A percentile compares a stretch with the other conserved stretches of the same genome.
Evolutionary conservation across 2,888 invertebrate species (phyloP).

Genomic region (Xestobium rufovillosum): DNA sequence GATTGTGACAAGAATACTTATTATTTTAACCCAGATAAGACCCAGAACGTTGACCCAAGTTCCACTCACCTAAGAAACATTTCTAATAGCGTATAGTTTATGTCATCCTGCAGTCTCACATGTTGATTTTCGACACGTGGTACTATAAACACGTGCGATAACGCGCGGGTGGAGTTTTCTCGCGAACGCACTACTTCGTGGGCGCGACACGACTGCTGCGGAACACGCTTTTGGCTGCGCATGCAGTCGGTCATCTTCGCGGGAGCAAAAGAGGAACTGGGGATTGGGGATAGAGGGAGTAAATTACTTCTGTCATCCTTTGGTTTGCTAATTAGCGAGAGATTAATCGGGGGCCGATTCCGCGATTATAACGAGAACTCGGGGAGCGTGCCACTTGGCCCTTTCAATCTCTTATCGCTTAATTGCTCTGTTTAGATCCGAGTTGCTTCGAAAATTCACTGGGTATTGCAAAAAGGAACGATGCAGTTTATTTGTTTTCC

Average conservation of each 20-base stretch:
- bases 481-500: no score
- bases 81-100: neutral
- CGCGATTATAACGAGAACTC: no score
- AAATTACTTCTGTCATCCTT: neutral
- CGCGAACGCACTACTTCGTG: constrained; percentile 1
- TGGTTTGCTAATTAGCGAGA: no score
- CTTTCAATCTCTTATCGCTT: no score
- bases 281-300: constrained; percentile 2
- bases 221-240: constrained; percentile 30
- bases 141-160: neutral
- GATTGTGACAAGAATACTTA: no score
- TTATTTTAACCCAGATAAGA: no score
- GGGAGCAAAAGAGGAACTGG: constrained; percentile 28
- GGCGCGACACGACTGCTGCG: neutral
- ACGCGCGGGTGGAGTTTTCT: neutral
- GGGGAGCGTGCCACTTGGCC: no score
- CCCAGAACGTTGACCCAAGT: no score
- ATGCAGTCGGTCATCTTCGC: constrained; percentile 36
- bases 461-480: no score
- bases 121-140: constrained; percentile 3
- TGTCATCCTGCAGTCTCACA: constrained; percentile 1
- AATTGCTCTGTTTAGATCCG: no score
- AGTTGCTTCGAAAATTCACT: no score
- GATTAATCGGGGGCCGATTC: no score
- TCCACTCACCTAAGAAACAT: constrained; percentile 1